Evolutionary conservation across 2,888 invertebrate genomes (phyloP).

Genomic region (Papilio demoleus): DNA sequence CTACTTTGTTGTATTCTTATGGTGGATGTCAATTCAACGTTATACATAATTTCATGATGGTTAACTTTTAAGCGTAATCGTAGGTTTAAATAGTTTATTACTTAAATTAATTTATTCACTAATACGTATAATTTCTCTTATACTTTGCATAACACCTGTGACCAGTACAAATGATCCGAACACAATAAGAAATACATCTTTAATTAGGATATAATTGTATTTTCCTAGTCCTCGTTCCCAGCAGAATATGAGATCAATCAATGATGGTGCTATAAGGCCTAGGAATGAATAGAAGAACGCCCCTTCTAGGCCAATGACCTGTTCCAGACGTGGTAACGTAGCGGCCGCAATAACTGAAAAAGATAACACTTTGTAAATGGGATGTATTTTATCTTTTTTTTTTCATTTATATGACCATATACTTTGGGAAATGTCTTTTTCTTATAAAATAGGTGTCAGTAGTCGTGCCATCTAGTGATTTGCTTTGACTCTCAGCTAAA

Average conservation of each 20-base stretch:
- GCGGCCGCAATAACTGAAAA: constrained; percentile 74
- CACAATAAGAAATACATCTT: constrained; percentile 84
- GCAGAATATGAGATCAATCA: constrained; percentile 87
- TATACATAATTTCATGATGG: not conserved
- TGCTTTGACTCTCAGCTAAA: too few species aligned
- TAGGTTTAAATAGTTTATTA: not conserved
- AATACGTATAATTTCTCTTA: constrained; percentile 69
- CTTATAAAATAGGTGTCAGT: not conserved
- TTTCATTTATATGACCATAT: too few species aligned
- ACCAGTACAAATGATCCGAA: constrained; percentile 87
- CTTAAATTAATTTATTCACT: constrained; percentile 43
- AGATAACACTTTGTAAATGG: constrained; percentile 15
- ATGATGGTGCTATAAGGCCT: constrained; percentile 89
- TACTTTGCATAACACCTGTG: constrained; percentile 84
- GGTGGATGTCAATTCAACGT: too few species aligned
- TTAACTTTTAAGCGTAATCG: too few species aligned
- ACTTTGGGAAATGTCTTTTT: not conserved
- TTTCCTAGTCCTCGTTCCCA: constrained; percentile 87
- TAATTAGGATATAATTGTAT: constrained; percentile 87
- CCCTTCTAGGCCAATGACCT: constrained; percentile 79
- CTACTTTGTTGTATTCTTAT: too few species aligned
- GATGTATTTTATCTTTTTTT: too few species aligned
- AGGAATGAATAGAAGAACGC: constrained; percentile 87
- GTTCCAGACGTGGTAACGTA: constrained; percentile 68
- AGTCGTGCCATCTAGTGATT: too few species aligned